phyloP scores from a whole-genome alignment of 2,797 vertebrate genomes.

The Brachyalestes nurse region DNA sequence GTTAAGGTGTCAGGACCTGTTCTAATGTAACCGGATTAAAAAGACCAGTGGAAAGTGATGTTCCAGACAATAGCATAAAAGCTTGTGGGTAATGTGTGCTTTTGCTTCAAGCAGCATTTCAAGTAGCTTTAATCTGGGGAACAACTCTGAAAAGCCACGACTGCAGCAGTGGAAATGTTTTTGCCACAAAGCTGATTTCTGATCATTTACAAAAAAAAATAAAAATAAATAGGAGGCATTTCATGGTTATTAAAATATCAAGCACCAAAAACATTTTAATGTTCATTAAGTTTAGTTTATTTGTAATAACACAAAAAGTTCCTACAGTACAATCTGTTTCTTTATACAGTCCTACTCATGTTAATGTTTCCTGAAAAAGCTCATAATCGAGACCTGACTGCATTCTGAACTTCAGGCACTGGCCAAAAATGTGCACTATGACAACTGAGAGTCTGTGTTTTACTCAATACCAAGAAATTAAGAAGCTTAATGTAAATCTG shows the following conservation, averaged over 20 bases:
- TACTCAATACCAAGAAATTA: background rate
- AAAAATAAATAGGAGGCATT: background rate
- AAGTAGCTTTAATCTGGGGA: too few species aligned
- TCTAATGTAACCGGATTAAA: too few species aligned
- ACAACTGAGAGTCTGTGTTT: background rate
- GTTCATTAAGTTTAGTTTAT: background rate
- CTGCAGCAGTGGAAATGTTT: too few species aligned
- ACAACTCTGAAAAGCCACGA: too few species aligned
- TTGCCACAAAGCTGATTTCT: too few species aligned
- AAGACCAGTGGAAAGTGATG: too few species aligned
- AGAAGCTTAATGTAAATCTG: background rate
- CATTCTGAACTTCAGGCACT: conserved; percentile 22
- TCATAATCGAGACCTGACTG: background rate
- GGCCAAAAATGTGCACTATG: background rate
- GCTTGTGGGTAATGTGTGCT: too few species aligned
- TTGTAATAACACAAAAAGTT: background rate
- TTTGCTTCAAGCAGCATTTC: too few species aligned
- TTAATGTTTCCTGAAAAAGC: conserved; percentile 1
- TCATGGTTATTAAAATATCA: background rate
- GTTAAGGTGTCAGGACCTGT: too few species aligned
- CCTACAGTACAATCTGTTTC: background rate
- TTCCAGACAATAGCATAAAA: too few species aligned
- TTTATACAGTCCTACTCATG: background rate
- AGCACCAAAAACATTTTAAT: background rate
- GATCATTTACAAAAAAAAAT: too few species aligned